phyloP scores from a whole-genome alignment of 2,113 vertebrate species.

The Clupea harengus region DNA sequence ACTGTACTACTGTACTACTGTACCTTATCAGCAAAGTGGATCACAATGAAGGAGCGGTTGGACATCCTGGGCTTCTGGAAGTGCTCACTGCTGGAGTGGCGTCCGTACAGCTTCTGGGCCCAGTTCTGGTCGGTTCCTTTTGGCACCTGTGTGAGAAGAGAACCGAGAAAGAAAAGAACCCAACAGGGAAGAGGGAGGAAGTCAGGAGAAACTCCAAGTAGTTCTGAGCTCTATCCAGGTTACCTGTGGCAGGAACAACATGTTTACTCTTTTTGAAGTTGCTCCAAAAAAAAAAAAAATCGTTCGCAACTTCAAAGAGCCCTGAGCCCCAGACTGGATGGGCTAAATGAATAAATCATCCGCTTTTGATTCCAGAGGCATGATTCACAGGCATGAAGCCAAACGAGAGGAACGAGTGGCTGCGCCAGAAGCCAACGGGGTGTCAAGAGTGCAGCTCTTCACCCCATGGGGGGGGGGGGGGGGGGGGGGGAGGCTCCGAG shows the following conservation, averaged over 20 bases:
- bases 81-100: slow-evolving; percentile 74
- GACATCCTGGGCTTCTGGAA: slow-evolving; percentile 92
- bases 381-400: neutral
- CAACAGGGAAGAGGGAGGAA: neutral
- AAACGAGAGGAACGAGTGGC: neutral
- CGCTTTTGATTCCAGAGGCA: neutral
- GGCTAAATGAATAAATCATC: slow-evolving; percentile 33
- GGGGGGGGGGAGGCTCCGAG: neutral
- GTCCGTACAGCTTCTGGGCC: slow-evolving; percentile 85
- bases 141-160: slow-evolving; percentile 73
- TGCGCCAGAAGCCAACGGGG: neutral
- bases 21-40: slow-evolving; percentile 90
- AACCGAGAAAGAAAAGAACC: neutral
- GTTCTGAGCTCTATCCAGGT: slow-evolving; percentile 28
- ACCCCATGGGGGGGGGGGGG: neutral
- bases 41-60: slow-evolving; percentile 81
- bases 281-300: slow-evolving; percentile 19
- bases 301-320: slow-evolving; percentile 44
- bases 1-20: neutral
- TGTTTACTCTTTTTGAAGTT: slow-evolving; percentile 24
- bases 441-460: neutral
- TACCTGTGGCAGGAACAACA: slow-evolving; percentile 32
- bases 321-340: neutral
- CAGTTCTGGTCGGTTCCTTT: slow-evolving; percentile 91
- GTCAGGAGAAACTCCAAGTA: neutral